phyloP scores from a whole-genome alignment of 2,797 vertebrate genomes.

The Hypotaenidia philippensis region DNA sequence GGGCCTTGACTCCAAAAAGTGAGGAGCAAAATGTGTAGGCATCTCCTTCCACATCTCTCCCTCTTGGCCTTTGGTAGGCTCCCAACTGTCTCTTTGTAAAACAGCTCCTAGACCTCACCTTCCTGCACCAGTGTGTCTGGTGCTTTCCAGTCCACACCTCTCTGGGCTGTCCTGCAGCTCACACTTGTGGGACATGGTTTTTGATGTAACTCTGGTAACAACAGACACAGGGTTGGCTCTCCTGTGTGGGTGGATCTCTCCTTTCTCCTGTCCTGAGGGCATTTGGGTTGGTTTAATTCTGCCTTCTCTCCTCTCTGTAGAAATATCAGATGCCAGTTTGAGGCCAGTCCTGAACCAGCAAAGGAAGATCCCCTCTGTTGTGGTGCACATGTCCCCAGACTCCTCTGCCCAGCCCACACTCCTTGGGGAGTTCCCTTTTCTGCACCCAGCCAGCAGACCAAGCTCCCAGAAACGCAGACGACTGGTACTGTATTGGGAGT shows the following conservation, averaged over 20 bases:
- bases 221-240: neutral
- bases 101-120: neutral
- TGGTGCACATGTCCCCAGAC: neutral
- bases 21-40: neutral
- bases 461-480: slow-evolving; percentile 39
- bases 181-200: neutral
- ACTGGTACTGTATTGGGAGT: neutral
- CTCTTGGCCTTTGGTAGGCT: neutral
- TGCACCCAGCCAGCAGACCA: neutral
- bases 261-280: neutral
- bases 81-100: neutral
- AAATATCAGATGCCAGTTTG: slow-evolving; percentile 9
- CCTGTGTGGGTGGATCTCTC: neutral
- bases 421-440: neutral
- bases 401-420: fast-evolving
- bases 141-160: neutral
- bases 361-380: neutral
- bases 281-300: neutral
- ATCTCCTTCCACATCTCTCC: neutral
- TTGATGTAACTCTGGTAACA: neutral
- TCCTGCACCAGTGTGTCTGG: neutral
- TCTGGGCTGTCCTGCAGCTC: neutral
- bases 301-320: slow-evolving; percentile 12
- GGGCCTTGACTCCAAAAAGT: neutral
- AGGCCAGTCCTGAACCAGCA: slow-evolving; percentile 7